Conservation (phyloP, 2,888 invertebrate species). For the Agrochola lota region DNA sequence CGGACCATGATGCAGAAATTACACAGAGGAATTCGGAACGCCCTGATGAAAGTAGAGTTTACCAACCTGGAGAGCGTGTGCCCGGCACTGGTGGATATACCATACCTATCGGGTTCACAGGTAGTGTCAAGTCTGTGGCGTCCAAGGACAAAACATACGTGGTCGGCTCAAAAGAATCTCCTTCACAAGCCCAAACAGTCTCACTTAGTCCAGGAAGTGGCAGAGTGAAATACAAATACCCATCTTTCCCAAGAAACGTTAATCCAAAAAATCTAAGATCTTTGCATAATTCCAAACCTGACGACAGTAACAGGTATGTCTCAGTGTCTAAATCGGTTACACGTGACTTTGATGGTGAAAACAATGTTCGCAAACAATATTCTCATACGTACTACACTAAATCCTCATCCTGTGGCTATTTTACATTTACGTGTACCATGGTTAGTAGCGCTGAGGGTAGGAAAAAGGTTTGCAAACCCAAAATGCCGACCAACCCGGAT, state of each 20-base stretch:
- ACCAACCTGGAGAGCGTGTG: conserved; percentile 92
- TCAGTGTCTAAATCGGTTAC: conserved; percentile 95
- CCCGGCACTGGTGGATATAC: conserved; percentile 92
- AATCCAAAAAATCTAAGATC: conserved; percentile 83
- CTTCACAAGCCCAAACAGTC: conserved; percentile 93
- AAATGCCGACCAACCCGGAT: conserved; percentile 94
- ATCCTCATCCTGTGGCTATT: conserved; percentile 96
- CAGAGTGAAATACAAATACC: conserved; percentile 82
- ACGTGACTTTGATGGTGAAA: conserved; percentile 92
- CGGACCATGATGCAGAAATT: conserved; percentile 91
- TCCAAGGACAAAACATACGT: conserved; percentile 91
- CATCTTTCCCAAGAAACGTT: conserved; percentile 78
- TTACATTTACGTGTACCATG: conserved; percentile 96
- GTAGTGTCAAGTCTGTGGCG: conserved; percentile 92
- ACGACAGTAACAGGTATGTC: conserved; percentile 92
- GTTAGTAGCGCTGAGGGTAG: conserved; percentile 94
- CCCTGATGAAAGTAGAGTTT: conserved; percentile 90
- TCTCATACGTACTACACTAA: conserved; percentile 96
- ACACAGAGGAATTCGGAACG: conserved; percentile 90
- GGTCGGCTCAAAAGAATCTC: conserved; percentile 89
- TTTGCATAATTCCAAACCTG: conserved; percentile 78
- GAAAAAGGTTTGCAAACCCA: conserved; percentile 95
- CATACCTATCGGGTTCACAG: conserved; percentile 92
- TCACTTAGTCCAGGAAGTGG: conserved; percentile 88
- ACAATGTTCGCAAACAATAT: conserved; percentile 93